phyloP scores from a whole-genome alignment of 2,113 vertebrate species.

The Hippopotamus amphibius region DNA sequence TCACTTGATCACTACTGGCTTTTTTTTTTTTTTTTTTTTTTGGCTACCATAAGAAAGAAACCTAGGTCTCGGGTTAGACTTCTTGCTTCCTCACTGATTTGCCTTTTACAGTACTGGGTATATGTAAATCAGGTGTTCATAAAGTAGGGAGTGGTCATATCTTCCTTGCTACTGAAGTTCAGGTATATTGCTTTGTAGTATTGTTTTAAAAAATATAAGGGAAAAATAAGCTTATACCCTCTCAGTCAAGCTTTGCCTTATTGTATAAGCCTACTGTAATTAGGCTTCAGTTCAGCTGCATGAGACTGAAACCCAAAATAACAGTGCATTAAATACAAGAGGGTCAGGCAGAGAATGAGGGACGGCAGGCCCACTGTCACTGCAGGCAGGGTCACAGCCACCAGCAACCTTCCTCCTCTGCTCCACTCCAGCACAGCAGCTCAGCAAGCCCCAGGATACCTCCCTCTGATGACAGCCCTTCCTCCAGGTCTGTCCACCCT shows the following conservation, averaged over 20 bases:
- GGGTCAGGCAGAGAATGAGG: background rate
- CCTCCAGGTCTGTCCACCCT: too few species aligned
- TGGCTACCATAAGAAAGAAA: background rate
- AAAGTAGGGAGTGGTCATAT: background rate
- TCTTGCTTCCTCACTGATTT: background rate
- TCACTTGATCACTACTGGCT: too few species aligned
- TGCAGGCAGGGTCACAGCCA: too few species aligned
- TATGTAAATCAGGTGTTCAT: background rate
- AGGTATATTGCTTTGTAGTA: background rate
- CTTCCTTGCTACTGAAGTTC: background rate
- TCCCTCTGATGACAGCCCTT: too few species aligned
- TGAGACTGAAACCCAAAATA: background rate
- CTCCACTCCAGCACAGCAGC: too few species aligned
- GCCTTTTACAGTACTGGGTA: background rate
- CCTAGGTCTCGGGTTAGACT: background rate
- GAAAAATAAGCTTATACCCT: background rate
- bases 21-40: background rate
- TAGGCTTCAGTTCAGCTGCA: background rate
- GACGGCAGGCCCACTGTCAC: too few species aligned
- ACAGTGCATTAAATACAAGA: background rate
- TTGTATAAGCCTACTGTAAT: conserved; percentile 8
- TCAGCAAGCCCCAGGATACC: too few species aligned
- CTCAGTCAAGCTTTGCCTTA: background rate
- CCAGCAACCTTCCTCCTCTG: too few species aligned
- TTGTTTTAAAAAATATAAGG: background rate